These are phyloP conservation scores for Noctilio leporinus DNA, from an alignment of 2,113 vertebrate species.

Conservation along the genomic window DNA sequence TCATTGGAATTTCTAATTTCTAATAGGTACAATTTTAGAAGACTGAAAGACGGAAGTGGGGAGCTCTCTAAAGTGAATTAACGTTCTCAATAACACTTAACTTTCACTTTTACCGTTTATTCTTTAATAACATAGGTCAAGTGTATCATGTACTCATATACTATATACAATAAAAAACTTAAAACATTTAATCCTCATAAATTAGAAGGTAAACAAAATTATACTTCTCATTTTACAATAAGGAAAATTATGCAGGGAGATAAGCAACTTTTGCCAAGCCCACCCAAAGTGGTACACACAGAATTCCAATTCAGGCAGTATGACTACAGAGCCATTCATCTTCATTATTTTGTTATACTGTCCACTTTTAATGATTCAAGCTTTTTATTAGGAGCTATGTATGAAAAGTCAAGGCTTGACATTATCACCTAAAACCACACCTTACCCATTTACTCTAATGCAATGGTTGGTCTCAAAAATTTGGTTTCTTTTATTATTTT, in stretches of 20 bases:
- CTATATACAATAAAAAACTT: neutral
- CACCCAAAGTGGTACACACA: neutral
- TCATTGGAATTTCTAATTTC: neutral
- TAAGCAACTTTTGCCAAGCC: neutral
- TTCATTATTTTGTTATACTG: neutral
- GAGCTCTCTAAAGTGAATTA: neutral
- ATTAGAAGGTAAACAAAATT: neutral
- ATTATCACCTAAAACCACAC: neutral
- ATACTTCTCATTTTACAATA: neutral
- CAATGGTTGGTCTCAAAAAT: neutral
- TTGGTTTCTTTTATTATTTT: neutral
- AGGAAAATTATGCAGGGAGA: neutral
- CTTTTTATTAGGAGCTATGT: neutral
- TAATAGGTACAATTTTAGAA: neutral
- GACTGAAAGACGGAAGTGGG: neutral
- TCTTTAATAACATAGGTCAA: neutral
- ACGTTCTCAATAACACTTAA: neutral
- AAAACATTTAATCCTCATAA: neutral
- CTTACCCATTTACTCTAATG: neutral
- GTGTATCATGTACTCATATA: neutral
- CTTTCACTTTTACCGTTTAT: neutral
- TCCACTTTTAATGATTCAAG: neutral
- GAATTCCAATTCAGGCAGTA: neutral
- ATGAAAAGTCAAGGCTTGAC: neutral
- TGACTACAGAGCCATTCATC: neutral